Evolutionary conservation across 2,888 invertebrate species (phyloP).

Genomic region (Brachypalpus laphriformis): DNA sequence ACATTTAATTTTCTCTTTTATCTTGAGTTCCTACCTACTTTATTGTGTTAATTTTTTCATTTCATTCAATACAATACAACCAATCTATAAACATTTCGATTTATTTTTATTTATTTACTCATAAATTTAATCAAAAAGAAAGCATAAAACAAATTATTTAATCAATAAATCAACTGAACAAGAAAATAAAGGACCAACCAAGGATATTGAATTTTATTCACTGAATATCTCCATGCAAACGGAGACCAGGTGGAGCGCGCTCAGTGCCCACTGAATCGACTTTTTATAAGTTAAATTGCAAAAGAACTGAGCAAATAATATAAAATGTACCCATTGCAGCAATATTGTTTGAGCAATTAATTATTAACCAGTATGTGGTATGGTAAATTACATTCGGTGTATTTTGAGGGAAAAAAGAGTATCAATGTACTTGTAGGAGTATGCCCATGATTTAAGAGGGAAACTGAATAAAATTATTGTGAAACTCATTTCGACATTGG

Average conservation of each 20-base stretch:
- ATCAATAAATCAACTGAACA: conserved; percentile 41
- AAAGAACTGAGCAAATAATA: conserved; percentile 1
- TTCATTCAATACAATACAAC: not conserved
- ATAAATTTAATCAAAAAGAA: conserved; percentile 34
- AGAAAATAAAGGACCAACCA: conserved; percentile 12
- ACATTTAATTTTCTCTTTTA: not conserved
- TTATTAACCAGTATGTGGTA: conserved; percentile 25
- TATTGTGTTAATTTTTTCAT: too few species aligned
- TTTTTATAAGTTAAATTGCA: conserved; percentile 1
- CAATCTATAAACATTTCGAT: not conserved
- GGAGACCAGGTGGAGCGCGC: not conserved
- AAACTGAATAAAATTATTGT: not conserved
- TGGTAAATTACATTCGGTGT: not conserved
- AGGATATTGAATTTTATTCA: conserved; percentile 31
- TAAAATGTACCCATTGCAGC: not conserved
- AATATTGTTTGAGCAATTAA: conserved; percentile 35
- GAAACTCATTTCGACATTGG: not conserved
- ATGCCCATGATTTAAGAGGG: not conserved
- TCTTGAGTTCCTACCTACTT: too few species aligned
- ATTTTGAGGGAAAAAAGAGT: not conserved
- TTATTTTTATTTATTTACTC: conserved; percentile 42
- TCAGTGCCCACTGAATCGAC: not conserved
- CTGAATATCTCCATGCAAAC: not conserved
- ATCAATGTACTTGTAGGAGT: not conserved
- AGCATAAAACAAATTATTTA: conserved; percentile 30